Evolutionary conservation across 2,113 vertebrate genomes (phyloP).

Genomic region (Terrapene triunguis): DNA sequence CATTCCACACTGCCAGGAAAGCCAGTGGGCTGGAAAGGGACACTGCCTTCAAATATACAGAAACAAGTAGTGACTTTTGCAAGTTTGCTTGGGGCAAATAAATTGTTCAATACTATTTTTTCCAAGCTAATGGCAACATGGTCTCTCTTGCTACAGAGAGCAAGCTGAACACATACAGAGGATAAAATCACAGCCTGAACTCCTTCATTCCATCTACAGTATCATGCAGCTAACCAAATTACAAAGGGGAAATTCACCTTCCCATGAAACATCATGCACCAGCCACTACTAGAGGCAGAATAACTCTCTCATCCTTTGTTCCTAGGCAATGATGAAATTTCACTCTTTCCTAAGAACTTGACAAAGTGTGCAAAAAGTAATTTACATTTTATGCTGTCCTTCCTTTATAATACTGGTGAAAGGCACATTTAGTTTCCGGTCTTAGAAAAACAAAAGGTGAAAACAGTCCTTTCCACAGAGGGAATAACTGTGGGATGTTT

Average conservation of each 20-base stretch:
- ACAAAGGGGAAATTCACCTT: not conserved
- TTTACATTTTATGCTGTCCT: not conserved
- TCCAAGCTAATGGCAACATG: not conserved
- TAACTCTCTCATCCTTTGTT: not conserved
- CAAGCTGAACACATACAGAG: not conserved
- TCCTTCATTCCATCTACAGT: not conserved
- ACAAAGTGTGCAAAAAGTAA: not conserved
- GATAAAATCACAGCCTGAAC: not conserved
- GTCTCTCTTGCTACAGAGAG: not conserved
- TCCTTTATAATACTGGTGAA: not conserved
- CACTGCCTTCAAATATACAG: not conserved
- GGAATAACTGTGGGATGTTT: not conserved
- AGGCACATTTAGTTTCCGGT: not conserved
- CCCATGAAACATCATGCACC: not conserved
- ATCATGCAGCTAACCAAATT: not conserved
- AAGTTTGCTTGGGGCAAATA: not conserved
- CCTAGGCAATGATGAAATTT: not conserved
- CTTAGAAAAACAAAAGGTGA: not conserved
- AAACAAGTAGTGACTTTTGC: not conserved
- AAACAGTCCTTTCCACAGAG: not conserved
- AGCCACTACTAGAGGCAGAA: accelerated
- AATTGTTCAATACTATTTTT: not conserved
- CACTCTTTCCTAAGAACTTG: not conserved
- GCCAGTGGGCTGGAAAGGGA: not conserved
- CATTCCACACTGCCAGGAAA: not conserved